These are phyloP conservation scores for Latrodectus elegans DNA, from an alignment of 2,888 invertebrate species.

Conservation along the genomic window DNA sequence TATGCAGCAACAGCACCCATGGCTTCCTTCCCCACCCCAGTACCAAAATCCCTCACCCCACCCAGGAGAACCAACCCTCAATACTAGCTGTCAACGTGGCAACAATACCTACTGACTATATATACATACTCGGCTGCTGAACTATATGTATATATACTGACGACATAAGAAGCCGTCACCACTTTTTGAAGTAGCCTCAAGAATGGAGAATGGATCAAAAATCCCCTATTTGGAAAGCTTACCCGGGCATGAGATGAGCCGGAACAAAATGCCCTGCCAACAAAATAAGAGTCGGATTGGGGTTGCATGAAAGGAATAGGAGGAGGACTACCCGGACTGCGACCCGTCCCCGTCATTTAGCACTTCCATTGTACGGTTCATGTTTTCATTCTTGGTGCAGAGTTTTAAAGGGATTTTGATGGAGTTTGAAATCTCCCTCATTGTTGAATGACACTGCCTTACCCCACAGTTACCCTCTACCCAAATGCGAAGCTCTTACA, in stretches of 20 bases:
- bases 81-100: too few relatives aligned
- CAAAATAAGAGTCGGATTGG: too few relatives aligned
- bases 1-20: constrained; percentile 19
- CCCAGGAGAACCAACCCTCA: neutral
- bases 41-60: neutral
- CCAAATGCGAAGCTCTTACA: too few relatives aligned
- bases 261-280: constrained; percentile 19
- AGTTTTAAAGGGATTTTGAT: constrained; percentile 69
- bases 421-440: constrained; percentile 28
- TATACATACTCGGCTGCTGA: too few relatives aligned
- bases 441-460: too few relatives aligned
- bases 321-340: neutral
- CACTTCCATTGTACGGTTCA: constrained; percentile 36
- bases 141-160: too few relatives aligned
- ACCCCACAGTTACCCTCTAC: too few relatives aligned
- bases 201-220: too few relatives aligned
- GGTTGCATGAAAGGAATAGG: neutral
- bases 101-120: too few relatives aligned
- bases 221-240: neutral
- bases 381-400: constrained; percentile 62
- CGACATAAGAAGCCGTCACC: too few relatives aligned
- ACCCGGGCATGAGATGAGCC: constrained; percentile 26
- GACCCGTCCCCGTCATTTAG: constrained; percentile 59
- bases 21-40: neutral
- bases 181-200: too few relatives aligned